Evolutionary conservation across 1,140 invertebrate genomes (phyloP).

Genomic region (Globodera ellingtonae): DNA sequence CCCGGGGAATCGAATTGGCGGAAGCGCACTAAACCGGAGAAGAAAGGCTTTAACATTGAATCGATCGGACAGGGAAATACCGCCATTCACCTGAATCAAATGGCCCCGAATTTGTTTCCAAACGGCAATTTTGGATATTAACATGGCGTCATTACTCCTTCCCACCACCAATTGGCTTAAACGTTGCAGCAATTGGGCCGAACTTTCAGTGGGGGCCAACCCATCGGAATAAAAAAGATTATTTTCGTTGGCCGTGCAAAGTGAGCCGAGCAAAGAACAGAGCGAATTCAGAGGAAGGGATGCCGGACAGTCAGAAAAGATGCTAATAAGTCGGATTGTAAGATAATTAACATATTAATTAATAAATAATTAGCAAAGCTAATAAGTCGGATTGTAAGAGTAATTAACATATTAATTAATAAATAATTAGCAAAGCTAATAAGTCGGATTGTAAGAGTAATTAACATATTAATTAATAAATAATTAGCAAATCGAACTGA

Average conservation of each 20-base stretch:
- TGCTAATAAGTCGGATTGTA: not conserved
- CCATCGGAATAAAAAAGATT: constrained; percentile 17
- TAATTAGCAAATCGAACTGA: not conserved
- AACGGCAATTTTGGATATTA: constrained; percentile 7
- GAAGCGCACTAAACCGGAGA: constrained; percentile 9
- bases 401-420: not conserved
- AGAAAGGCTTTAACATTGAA: not conserved
- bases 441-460: not conserved
- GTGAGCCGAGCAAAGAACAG: constrained; percentile 8
- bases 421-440: not conserved
- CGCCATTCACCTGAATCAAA: constrained; percentile 9
- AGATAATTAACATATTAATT: not conserved
- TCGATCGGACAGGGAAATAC: too few species aligned
- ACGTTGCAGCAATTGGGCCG: constrained; percentile 17
- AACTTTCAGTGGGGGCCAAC: constrained; percentile 17
- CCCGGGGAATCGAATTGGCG: constrained; percentile 9
- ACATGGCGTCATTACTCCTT: not conserved
- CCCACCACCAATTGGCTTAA: not conserved
- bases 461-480: not conserved
- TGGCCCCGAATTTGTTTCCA: not conserved
- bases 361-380: too few species aligned
- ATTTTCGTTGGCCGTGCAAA: constrained; percentile 8
- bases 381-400: not conserved
- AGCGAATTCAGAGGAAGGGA: constrained; percentile 7
- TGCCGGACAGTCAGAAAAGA: not conserved